Base-by-base conservation (phyloP, 2,888 invertebrate genomes). In the Ichneumoninae sp. region DNA sequence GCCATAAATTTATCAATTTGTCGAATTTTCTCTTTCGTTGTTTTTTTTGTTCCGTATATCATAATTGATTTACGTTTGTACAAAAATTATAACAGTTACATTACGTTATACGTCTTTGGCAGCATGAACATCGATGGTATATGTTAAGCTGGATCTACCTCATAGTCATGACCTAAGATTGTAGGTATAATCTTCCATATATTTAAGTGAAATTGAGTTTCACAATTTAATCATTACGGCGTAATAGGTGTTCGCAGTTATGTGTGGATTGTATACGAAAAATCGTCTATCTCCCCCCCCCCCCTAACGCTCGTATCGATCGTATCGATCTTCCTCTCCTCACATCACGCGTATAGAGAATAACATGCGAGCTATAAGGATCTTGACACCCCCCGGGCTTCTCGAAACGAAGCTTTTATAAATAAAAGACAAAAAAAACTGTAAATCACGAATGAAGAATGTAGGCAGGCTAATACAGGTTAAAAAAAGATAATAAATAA, bases 181-280 rank as follows among this genome's bases (percentile, higher is more conserved):
- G 78, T 79, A 74, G 69, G 74, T 81, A 81, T 84, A 84, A 70
- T 84, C 84, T 79, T 84, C 84, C 84, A 84, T 82, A 75, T 71
- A 82, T 79, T 75, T 84, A 79, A 84, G 77, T 79, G 62, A 82
- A 70, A 62, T 47, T 70, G 57, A 50, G 57, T 74, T 74, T 84
- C 70, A 69, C 77, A 71, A 77, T 74, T 78, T 40, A 84, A 81
- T 33, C 33, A 74, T 78, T 69, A 72, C 52, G 68, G 33, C 47
- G 47, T 57, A 57, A 77, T 69, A 33, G 52, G 52, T 75, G 74
- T 81, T 60, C 66, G 62, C 30, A 62, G 54, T 70, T 81, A 71
- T 71, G 26, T 57, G 47, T 54, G 62, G 44, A 80, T 79, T 76
- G 84, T 84, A 79, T 84, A 82, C 79, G 82, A 79, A 78, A 78